Percentiles rank a stretch among this genome's conserved stretches.
These are phyloP conservation scores for Eulemur rufifrons DNA, from an alignment of 2,113 vertebrate genomes.

Conservation along the genomic window DNA sequence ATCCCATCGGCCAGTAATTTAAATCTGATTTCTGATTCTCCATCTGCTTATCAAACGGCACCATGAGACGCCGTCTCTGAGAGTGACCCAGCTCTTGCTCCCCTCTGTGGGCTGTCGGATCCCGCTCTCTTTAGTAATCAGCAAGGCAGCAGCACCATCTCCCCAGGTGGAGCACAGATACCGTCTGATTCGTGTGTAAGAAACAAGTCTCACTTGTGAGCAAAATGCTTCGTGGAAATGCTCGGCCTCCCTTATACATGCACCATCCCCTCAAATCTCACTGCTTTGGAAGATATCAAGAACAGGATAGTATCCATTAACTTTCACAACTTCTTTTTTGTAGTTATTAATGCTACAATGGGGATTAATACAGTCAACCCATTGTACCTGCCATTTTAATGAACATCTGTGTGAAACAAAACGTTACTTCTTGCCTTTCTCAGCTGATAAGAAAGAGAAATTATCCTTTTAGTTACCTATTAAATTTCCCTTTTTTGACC, in stretches of 20 bases:
- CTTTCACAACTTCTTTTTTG: not conserved
- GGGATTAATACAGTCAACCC: not conserved
- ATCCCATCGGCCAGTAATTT: constrained; percentile 61
- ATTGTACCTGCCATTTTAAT: not conserved
- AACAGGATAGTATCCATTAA: not conserved
- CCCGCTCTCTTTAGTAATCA: constrained; percentile 75
- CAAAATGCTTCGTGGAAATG: constrained; percentile 3
- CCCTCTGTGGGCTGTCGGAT: constrained; percentile 58
- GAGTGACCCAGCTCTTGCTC: constrained; percentile 58
- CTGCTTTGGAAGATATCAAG: not conserved
- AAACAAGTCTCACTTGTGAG: constrained; percentile 68
- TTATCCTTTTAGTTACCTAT: not conserved
- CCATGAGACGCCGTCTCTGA: constrained; percentile 58
- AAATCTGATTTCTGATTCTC: constrained; percentile 69
- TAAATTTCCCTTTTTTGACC: not conserved
- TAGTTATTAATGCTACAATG: not conserved
- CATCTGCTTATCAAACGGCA: constrained; percentile 67
- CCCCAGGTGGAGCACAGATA: constrained; percentile 58
- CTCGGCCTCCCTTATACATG: constrained; percentile 49
- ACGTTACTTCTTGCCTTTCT: not conserved
- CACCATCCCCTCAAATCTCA: not conserved
- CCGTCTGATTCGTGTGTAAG: constrained; percentile 77
- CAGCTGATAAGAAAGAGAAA: not conserved
- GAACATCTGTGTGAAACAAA: not conserved
- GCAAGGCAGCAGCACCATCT: constrained; percentile 78